Evolutionary conservation across 2,888 invertebrate species (phyloP).

Genomic region (Noctua janthe): DNA sequence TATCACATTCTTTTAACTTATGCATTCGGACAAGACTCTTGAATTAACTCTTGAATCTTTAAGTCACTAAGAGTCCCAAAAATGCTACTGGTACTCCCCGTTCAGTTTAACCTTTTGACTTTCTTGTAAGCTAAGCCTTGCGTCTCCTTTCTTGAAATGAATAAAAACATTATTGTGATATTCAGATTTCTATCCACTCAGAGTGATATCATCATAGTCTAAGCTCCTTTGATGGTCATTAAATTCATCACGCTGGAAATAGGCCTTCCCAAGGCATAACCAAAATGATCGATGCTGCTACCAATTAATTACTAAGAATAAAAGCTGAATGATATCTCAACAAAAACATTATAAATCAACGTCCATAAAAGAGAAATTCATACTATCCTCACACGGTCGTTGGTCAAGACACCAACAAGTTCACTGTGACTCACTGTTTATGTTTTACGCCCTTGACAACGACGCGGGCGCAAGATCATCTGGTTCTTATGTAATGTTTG

Average conservation of each 20-base stretch:
- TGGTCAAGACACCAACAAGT: slow-evolving; percentile 44
- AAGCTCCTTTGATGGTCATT: background rate
- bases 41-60: background rate
- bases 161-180: background rate
- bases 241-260: background rate
- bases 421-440: slow-evolving; percentile 59
- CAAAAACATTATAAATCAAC: slow-evolving; percentile 9
- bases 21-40: background rate
- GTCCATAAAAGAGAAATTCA: slow-evolving; percentile 19
- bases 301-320: background rate
- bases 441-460: slow-evolving; percentile 57
- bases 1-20: background rate
- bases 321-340: background rate
- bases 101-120: background rate
- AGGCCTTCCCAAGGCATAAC: background rate
- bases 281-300: background rate
- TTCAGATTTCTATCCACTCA: background rate
- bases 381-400: slow-evolving; percentile 26
- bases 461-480: slow-evolving; percentile 47
- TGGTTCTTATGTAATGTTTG: slow-evolving; percentile 59
- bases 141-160: background rate
- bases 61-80: background rate
- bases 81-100: background rate
- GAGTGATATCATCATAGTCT: background rate
- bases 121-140: no score